These are phyloP conservation scores for Holotrichia oblita DNA, from an alignment of 1,140 invertebrate species.

Conservation along the genomic window DNA sequence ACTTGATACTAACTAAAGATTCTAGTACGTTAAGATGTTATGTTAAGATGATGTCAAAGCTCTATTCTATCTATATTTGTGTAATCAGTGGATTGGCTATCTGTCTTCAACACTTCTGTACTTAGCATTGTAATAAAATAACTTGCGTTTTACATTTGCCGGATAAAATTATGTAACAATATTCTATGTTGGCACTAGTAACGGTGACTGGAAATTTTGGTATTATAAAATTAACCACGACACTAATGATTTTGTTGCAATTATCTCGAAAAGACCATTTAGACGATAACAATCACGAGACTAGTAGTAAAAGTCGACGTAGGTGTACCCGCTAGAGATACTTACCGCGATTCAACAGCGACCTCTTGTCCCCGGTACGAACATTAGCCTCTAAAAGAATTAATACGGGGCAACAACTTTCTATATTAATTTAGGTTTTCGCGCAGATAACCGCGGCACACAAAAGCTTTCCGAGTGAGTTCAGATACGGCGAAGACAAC, in stretches of 20 bases:
- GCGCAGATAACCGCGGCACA: not conserved
- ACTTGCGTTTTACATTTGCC: no score
- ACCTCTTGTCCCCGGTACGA: not conserved
- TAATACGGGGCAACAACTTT: slow-evolving; percentile 33
- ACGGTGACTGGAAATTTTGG: not conserved
- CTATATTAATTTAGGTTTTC: slow-evolving; percentile 39
- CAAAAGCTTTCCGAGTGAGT: not conserved
- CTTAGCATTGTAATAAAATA: no score
- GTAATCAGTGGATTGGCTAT: no score
- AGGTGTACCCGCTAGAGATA: not conserved
- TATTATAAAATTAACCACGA: not conserved
- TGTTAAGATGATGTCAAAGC: no score
- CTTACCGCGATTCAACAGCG: not conserved
- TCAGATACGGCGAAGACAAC: slow-evolving; percentile 19
- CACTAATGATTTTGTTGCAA: not conserved
- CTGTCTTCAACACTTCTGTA: no score
- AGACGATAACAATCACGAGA: not conserved
- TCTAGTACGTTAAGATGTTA: no score
- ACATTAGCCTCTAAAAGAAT: slow-evolving; percentile 20
- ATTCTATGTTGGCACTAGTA: not conserved
- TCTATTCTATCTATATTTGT: no score
- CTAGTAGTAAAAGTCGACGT: not conserved
- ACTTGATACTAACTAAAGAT: no score
- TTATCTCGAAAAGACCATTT: not conserved
- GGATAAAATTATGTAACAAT: no score